A percentile compares a stretch with the other conserved stretches of the same genome.
Conservation (phyloP, 2,888 invertebrate species). For the Leistus spinibarbis region DNA sequence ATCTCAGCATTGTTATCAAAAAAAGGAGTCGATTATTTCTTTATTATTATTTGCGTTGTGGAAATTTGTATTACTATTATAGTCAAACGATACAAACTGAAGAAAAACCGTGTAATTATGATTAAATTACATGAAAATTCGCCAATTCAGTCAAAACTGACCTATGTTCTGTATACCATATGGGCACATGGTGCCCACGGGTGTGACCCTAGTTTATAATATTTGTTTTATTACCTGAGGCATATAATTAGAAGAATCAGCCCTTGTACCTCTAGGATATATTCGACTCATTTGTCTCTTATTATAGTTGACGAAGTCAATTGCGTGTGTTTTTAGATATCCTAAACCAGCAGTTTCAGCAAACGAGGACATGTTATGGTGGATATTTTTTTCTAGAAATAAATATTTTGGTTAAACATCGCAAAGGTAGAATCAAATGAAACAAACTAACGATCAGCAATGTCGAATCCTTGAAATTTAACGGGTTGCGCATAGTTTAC, state of each 20-base stretch:
- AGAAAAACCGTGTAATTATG: too few species aligned
- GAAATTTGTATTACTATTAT: too few species aligned
- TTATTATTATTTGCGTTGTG: too few species aligned
- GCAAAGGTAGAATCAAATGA: background rate
- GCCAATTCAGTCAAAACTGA: too few species aligned
- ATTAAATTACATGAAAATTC: too few species aligned
- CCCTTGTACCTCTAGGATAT: constrained; percentile 97
- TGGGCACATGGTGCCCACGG: too few species aligned
- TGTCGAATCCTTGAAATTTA: constrained; percentile 98
- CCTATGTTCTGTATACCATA: too few species aligned
- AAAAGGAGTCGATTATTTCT: too few species aligned
- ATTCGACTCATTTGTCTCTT: constrained; percentile 99
- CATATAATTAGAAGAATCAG: constrained; percentile 99
- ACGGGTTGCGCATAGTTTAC: constrained; percentile 99
- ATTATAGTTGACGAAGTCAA: constrained; percentile 99
- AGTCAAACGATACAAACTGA: too few species aligned
- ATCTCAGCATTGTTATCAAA: too few species aligned
- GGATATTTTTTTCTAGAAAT: constrained; percentile 85
- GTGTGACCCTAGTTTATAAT: too few species aligned
- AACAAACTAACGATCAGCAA: constrained; percentile 80
- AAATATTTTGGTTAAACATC: background rate
- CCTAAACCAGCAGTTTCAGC: constrained; percentile 97
- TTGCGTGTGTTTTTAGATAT: constrained; percentile 92
- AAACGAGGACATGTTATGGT: constrained; percentile 99
- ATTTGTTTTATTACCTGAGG: too few species aligned